A percentile compares a stretch with the other conserved stretches of the same genome.
These are phyloP conservation scores for Apamea sordens DNA, from an alignment of 2,888 invertebrate species.

Conservation along the genomic window DNA sequence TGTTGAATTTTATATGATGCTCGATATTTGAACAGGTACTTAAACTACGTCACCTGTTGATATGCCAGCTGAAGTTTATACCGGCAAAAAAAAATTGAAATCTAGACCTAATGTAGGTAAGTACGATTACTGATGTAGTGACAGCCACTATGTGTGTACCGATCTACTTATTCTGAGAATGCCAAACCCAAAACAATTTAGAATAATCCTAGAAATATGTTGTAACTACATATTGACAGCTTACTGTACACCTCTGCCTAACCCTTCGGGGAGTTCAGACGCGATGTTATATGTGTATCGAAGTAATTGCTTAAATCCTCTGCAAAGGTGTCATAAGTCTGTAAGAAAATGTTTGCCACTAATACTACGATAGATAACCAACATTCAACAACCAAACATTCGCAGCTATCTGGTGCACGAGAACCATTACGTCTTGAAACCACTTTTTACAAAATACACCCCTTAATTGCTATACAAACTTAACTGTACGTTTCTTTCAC, in stretches of 20 bases:
- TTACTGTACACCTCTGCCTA: background rate
- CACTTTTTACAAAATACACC: slow-evolving; percentile 65
- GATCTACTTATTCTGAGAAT: background rate
- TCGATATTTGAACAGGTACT: slow-evolving; percentile 40
- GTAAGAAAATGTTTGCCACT: background rate
- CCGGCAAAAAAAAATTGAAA: background rate
- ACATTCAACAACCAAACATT: background rate
- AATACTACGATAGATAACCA: no score
- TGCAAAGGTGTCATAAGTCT: background rate
- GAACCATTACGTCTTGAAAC: slow-evolving; percentile 51
- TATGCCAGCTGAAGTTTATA: background rate
- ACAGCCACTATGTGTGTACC: background rate
- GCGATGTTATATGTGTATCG: background rate
- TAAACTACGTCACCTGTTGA: slow-evolving; percentile 28
- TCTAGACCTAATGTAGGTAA: background rate
- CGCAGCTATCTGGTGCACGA: slow-evolving; percentile 17
- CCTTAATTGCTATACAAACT: slow-evolving; percentile 60
- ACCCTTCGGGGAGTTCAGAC: no score
- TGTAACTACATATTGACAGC: no score
- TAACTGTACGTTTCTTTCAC: slow-evolving; percentile 36
- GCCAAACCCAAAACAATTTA: background rate
- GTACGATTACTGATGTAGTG: background rate
- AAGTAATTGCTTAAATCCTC: background rate
- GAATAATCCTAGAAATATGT: background rate
- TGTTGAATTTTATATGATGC: slow-evolving; percentile 43